Conservation (phyloP, 64 coral and sea anemone species). For the Montipora sp. region DNA sequence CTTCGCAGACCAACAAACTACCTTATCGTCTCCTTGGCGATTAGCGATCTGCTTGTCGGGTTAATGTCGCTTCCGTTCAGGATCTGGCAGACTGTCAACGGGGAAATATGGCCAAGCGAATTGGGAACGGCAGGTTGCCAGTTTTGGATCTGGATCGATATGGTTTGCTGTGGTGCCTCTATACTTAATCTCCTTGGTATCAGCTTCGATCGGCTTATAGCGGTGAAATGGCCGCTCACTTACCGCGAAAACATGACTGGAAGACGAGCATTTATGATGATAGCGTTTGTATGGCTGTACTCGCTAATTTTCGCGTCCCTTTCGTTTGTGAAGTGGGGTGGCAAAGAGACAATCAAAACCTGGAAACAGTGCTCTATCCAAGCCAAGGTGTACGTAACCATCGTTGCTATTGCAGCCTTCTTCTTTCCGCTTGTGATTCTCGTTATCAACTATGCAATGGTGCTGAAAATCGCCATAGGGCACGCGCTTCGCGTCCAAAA, state of each 20-base stretch:
- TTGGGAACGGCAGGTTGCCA: constrained; percentile 78
- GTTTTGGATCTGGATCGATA: constrained; percentile 97
- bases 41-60: constrained; percentile 87
- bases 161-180: constrained; percentile 82
- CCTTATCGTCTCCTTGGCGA: constrained; percentile 88
- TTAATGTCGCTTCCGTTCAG: constrained; percentile 80
- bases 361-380: constrained; percentile 73
- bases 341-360: constrained; percentile 48
- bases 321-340: constrained; percentile 86
- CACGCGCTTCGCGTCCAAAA: constrained; percentile 84
- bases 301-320: constrained; percentile 65
- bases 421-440: constrained; percentile 85
- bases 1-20: constrained; percentile 92
- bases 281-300: constrained; percentile 79
- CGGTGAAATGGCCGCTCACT: constrained; percentile 81
- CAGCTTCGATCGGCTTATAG: constrained; percentile 87
- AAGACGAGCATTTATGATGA: constrained; percentile 70
- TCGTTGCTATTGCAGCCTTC: constrained; percentile 76
- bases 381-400: constrained; percentile 86
- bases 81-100: constrained; percentile 81
- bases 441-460: constrained; percentile 78
- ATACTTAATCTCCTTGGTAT: constrained; percentile 89
- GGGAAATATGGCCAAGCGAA: constrained; percentile 50
- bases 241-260: constrained; percentile 89
- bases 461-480: constrained; percentile 86